Base-by-base conservation (phyloP, 2,888 invertebrate species). In the Trisateles emortualis region DNA sequence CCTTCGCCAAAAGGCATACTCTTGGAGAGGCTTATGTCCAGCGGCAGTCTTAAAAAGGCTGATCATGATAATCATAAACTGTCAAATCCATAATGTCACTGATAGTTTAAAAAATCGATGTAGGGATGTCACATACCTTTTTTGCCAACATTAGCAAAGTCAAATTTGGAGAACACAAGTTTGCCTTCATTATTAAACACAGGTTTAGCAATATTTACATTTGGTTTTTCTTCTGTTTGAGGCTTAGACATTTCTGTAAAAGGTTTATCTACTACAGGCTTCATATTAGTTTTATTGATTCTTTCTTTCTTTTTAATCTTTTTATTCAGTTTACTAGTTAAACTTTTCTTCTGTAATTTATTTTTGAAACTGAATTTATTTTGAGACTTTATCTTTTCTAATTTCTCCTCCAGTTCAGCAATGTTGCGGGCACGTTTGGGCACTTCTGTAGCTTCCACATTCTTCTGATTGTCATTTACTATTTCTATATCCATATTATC, bases 91-190 rank as follows among this genome's bases (percentile, higher is more conserved):
- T n/a, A n/a, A 19, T 19, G 19, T 19, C 19, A 3, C 19, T 19
- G 19, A 19, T 19, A 2, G 5, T 3, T 3, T 19, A 3, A 19
- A 6, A 38, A 38, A 2, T 10, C 2, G 16, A 39, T 26, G 26
- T 13, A 14, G 5, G 10, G 8, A 22, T 9, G 4, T 3, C 14
- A 58, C 64, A 87, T 79, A 84, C 95, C 94, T 82, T 93, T 94
- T 4, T 94, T 93, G 11, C 95, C 96, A 59, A 95, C 92, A 72
- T 95, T 94, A 17, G 96, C 95, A 88, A 98, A 98, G 83, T 98
- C 98, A 86, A 98, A 97, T 90, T 98, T 98, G 3, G 98, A 98
- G 80, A 97, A 98, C 0, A 98, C 97, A 79, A 98, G 95, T 90
- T 97, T 97, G 1, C 96, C 97, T 61, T 97, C 96, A 68, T 95